Evolutionary conservation across 92 coral and sea anemone species (phyloP).

Genomic region (Bergia sp.): DNA sequence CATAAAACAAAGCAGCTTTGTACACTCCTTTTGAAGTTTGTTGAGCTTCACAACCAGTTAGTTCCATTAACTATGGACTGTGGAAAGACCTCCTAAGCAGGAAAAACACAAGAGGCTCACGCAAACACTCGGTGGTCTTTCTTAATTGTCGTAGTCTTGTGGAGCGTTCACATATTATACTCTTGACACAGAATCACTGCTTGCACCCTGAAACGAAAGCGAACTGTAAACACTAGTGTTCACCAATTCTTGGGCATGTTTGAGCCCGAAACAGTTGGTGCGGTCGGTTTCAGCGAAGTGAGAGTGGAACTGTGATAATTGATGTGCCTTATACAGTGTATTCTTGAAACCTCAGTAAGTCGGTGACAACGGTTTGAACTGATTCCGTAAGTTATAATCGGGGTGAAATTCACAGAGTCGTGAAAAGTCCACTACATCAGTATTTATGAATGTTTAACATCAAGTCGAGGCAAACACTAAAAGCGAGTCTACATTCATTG

Average conservation of each 20-base stretch:
- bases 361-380: too few species aligned
- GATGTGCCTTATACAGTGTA: neutral
- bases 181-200: slow-evolving; percentile 36
- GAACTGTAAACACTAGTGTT: neutral
- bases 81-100: neutral
- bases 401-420: too few species aligned
- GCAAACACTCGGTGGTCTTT: neutral
- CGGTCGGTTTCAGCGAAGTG: neutral
- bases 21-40: too few species aligned
- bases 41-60: too few species aligned
- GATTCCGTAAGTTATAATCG: too few species aligned
- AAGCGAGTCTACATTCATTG: too few species aligned
- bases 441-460: too few species aligned
- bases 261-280: neutral
- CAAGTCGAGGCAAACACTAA: too few species aligned
- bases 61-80: neutral
- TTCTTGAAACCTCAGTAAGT: too few species aligned
- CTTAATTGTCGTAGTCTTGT: neutral
- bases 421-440: too few species aligned
- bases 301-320: neutral
- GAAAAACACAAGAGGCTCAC: neutral
- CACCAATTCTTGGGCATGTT: neutral
- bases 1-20: too few species aligned
- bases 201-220: slow-evolving; percentile 28
- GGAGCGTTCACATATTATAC: neutral